Conservation (phyloP, 2,888 invertebrate species). For the Notocelia uddmanniana region DNA sequence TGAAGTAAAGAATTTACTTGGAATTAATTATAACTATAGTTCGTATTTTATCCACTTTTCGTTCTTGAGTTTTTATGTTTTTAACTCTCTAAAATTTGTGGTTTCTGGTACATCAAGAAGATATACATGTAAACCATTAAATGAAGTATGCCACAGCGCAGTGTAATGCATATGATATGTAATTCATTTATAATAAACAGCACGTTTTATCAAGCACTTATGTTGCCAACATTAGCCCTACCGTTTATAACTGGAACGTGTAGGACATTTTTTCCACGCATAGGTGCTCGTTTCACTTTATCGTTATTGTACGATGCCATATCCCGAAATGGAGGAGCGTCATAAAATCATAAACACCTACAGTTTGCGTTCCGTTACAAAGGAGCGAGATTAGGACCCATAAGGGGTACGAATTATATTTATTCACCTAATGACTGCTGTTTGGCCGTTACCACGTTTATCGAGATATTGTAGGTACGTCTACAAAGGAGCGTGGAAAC, state of each 20-base stretch:
- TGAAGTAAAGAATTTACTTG: too few species aligned
- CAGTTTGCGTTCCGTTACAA: conserved; percentile 67
- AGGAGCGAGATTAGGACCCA: conserved; percentile 53
- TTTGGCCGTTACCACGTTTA: conserved; percentile 24
- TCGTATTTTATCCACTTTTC: too few species aligned
- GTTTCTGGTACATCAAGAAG: too few species aligned
- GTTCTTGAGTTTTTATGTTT: too few species aligned
- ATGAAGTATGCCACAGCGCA: too few species aligned
- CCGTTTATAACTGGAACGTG: conserved; percentile 61
- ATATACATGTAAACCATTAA: too few species aligned
- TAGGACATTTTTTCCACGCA: conserved; percentile 63
- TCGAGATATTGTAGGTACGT: not conserved
- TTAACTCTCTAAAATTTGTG: too few species aligned
- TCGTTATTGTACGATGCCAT: conserved; percentile 75
- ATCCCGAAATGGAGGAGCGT: conserved; percentile 71
- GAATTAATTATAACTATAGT: too few species aligned
- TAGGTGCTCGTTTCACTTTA: conserved; percentile 70
- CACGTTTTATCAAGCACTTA: conserved; percentile 28
- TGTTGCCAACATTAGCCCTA: conserved; percentile 63
- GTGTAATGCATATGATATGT: too few species aligned
- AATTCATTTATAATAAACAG: too few species aligned
- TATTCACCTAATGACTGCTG: conserved; percentile 11
- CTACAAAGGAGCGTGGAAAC: not conserved
- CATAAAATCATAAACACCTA: conserved; percentile 79
- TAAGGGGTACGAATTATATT: conserved; percentile 23